Percentiles rank a stretch among this genome's conserved stretches.
Conservation (phyloP, 2,113 vertebrate species). For the human region GRCh38 chr7:70207001-70207500, state of each 20-base stretch:
- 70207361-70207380: neutral
- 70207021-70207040: constrained; percentile 81
- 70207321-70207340: neutral
- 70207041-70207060: constrained; percentile 84
- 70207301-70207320: neutral
- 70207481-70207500: neutral
- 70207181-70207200: neutral
- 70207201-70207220: neutral
- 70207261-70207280: neutral
- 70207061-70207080: constrained; percentile 82
- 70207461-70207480: neutral
- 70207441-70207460: neutral
- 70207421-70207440: neutral
- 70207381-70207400: neutral
- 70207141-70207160: constrained; percentile 63
- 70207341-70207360: neutral
- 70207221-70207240: fast-evolving
- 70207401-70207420: neutral
- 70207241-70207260: neutral
- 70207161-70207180: constrained; percentile 32
- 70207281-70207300: neutral
- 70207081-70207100: constrained; percentile 78
- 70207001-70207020: constrained; percentile 68
- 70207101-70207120: constrained; percentile 70
- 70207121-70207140: constrained; percentile 71